These are phyloP conservation scores for Steatornis caripensis DNA, from an alignment of 2,113 vertebrate genomes.

Conservation along the genomic window DNA sequence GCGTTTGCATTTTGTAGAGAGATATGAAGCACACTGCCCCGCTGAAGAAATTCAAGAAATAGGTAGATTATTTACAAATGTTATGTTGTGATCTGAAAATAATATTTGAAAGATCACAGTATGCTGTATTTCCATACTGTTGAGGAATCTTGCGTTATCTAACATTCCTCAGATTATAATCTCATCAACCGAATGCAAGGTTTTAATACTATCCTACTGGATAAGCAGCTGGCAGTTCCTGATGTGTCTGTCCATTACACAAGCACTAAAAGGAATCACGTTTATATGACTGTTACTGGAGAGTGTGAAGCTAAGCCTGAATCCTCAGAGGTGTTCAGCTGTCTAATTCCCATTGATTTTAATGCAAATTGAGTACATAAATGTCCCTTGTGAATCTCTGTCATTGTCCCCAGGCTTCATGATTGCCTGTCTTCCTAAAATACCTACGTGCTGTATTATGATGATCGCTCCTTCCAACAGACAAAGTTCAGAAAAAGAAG, in stretches of 20 bases:
- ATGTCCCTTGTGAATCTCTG: not conserved
- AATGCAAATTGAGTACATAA: not conserved
- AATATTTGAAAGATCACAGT: not conserved
- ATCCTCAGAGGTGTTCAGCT: not conserved
- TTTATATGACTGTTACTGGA: not conserved
- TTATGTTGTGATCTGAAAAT: not conserved
- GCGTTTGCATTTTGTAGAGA: not conserved
- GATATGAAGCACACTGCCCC: not conserved
- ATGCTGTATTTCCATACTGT: not conserved
- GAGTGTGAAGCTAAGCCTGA: not conserved
- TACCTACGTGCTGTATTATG: accelerated
- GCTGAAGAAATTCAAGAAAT: not conserved
- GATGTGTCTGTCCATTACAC: not conserved
- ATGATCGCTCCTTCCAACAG: not conserved
- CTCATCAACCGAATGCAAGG: not conserved
- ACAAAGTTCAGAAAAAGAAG: not conserved
- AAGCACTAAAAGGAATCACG: not conserved
- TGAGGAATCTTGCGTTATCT: not conserved
- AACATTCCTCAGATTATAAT: not conserved
- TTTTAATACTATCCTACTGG: not conserved
- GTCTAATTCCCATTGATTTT: not conserved
- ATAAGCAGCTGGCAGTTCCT: not conserved
- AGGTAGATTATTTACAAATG: not conserved
- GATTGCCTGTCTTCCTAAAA: not conserved
- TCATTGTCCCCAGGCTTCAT: not conserved